Conservation (phyloP, 2,797 vertebrate species). For the Melanotaenia nigrans region DNA sequence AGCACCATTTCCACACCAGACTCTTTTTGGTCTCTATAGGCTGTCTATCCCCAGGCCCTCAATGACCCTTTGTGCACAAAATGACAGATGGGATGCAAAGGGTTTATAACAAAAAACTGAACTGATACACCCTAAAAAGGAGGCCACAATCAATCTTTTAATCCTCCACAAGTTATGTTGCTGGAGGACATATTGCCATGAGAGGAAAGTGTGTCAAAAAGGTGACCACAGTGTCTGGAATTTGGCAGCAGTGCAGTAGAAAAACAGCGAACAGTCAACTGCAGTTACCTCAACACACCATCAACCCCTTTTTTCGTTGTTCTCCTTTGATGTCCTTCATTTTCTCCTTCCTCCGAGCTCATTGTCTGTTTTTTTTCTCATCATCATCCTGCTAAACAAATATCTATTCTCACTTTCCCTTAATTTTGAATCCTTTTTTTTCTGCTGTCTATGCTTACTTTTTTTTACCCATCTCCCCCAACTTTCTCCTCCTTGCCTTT, state of each 20-base stretch:
- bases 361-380: conserved; percentile 36
- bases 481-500: conserved; percentile 37
- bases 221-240: conserved; percentile 41
- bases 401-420: background rate
- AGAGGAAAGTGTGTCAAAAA: conserved; percentile 54
- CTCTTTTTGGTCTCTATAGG: conserved; percentile 1
- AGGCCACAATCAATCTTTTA: conserved; percentile 58
- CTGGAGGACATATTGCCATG: conserved; percentile 50
- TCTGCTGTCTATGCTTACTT: background rate
- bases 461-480: conserved; percentile 2
- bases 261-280: conserved; percentile 15
- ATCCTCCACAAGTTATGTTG: conserved; percentile 45
- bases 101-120: conserved; percentile 54
- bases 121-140: conserved; percentile 43
- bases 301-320: conserved; percentile 25
- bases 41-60: conserved; percentile 32
- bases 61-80: conserved; percentile 65
- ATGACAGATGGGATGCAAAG: conserved; percentile 73
- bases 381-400: conserved; percentile 22
- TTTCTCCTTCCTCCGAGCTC: conserved; percentile 30
- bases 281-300: conserved; percentile 39
- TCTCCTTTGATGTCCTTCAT: conserved; percentile 38
- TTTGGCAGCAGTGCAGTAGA: conserved; percentile 28
- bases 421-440: conserved; percentile 8
- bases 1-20: conserved; percentile 12